These are phyloP conservation scores for Caenorhabditis drosophilae DNA, from an alignment of 2,888 invertebrate species.

Conservation along the genomic window DNA sequence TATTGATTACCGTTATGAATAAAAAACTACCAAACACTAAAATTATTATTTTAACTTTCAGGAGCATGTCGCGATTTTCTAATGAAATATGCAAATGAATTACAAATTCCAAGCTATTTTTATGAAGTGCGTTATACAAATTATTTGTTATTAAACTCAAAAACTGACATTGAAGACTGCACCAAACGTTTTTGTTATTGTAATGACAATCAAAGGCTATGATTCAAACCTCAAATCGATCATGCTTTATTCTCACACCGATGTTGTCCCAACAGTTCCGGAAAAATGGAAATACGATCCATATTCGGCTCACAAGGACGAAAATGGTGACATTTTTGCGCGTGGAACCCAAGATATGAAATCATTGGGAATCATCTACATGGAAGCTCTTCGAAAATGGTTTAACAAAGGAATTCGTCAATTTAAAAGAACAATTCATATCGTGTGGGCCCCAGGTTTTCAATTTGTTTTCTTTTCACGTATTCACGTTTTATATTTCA, in stretches of 20 bases:
- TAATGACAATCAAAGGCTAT: slow-evolving; percentile 83
- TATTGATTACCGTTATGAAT: slow-evolving; percentile 80
- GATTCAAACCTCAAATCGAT: slow-evolving; percentile 79
- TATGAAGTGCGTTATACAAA: slow-evolving; percentile 47
- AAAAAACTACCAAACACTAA: neutral
- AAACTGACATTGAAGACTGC: slow-evolving; percentile 72
- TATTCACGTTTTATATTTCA: slow-evolving; percentile 66
- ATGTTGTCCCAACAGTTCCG: slow-evolving; percentile 93
- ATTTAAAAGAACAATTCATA: slow-evolving; percentile 76
- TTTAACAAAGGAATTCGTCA: slow-evolving; percentile 73
- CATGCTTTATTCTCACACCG: slow-evolving; percentile 91
- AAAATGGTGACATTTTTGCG: slow-evolving; percentile 84
- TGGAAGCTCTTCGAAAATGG: slow-evolving; percentile 78
- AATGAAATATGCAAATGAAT: slow-evolving; percentile 56
- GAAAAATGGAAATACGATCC: slow-evolving; percentile 89
- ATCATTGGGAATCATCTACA: slow-evolving; percentile 78
- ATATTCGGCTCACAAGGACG: slow-evolving; percentile 84
- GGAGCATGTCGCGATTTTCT: slow-evolving; percentile 60
- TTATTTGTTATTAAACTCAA: neutral
- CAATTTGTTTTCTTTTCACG: neutral
- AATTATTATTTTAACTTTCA: too few relatives aligned
- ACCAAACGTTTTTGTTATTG: slow-evolving; percentile 80
- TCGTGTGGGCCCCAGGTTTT: slow-evolving; percentile 79
- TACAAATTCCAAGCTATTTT: slow-evolving; percentile 50
- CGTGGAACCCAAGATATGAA: slow-evolving; percentile 85